phyloP scores from a whole-genome alignment of 2,113 vertebrate species.

The Tonatia bakeri region DNA sequence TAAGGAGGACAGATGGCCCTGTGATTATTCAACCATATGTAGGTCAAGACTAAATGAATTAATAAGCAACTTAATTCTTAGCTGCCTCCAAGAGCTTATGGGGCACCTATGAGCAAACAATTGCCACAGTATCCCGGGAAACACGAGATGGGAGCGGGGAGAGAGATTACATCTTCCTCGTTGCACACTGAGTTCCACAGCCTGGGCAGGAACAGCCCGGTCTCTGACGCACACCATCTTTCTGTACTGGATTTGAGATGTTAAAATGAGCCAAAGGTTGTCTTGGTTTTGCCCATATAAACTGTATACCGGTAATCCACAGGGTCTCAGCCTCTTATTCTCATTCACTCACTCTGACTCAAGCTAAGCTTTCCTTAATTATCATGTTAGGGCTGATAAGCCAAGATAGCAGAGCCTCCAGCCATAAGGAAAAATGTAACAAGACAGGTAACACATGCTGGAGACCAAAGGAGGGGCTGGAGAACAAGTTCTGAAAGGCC shows the following conservation, averaged over 20 bases:
- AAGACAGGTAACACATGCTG: not conserved
- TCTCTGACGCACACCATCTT: not conserved
- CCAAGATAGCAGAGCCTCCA: not conserved
- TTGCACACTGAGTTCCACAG: not conserved
- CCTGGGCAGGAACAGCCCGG: not conserved
- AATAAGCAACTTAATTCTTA: constrained; percentile 73
- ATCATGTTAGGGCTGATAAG: not conserved
- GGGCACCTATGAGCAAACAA: constrained; percentile 45
- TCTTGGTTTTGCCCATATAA: not conserved
- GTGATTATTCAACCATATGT: constrained; percentile 71
- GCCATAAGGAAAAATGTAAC: not conserved
- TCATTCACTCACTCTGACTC: too few relatives aligned
- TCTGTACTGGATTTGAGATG: not conserved
- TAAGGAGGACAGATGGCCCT: constrained; percentile 69
- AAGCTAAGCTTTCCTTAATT: not conserved
- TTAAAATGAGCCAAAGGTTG: not conserved
- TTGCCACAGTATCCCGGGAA: constrained; percentile 11
- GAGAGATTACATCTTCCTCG: not conserved
- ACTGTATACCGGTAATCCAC: not conserved
- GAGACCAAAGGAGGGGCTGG: not conserved
- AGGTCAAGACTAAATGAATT: constrained; percentile 75
- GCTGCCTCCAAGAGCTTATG: constrained; percentile 49
- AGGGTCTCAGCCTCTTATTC: not conserved
- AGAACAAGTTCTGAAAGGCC: not conserved
- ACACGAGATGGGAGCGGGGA: not conserved